Base-by-base conservation (phyloP, 2,797 vertebrate genomes). In the Nothura maculosa region DNA sequence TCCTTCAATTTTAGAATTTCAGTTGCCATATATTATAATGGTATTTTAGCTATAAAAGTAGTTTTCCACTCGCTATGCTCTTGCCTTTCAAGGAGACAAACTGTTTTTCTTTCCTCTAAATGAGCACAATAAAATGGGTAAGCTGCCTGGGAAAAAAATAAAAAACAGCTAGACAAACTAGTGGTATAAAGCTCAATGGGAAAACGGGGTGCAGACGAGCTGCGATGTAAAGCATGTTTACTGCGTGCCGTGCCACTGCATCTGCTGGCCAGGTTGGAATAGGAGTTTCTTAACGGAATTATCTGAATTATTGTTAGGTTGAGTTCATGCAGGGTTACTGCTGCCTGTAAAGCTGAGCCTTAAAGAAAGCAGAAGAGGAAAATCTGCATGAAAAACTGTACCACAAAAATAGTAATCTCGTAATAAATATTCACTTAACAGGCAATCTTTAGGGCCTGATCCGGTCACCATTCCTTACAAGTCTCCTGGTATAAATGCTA, bases 31-130 rank as follows among this genome's bases (percentile, higher is more conserved):
- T 93, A 96, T 91, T 94, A 93, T 94, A 96, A 96, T 90, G 77
- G 90, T 90, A 94, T 93, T 96, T 97, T 81, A 92, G 94, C 94
- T 91, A 62, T 74, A 91, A 96, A 94, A 96, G 95, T 85, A 94
- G 92, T 94, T 97, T 96, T 96, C 95, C 63, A 93, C 94, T 94
- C 84, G 92, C 93, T 83, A 79, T 89, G 94, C 22, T n/a, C 70
- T 87, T 97, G 75, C 90, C 63, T 97, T 97, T 95, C 91, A 94
- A 93, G 80, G 86, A 96, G 85, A 91, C 92, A 97, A 97, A 96
- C 93, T 94, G 90, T 97, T 97, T 95, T 96, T 94, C 95, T 97
- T 95, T 92, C 89, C 92, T 89, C 91, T 94, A 96, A 96, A 94
- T 86, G 94, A 96, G 96, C 89, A 97, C 92, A 95, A 96, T 94